Percentiles rank a stretch among this genome's conserved stretches.
phyloP scores from a whole-genome alignment of 1,140 invertebrate species.

The Drosophila repletoides region DNA sequence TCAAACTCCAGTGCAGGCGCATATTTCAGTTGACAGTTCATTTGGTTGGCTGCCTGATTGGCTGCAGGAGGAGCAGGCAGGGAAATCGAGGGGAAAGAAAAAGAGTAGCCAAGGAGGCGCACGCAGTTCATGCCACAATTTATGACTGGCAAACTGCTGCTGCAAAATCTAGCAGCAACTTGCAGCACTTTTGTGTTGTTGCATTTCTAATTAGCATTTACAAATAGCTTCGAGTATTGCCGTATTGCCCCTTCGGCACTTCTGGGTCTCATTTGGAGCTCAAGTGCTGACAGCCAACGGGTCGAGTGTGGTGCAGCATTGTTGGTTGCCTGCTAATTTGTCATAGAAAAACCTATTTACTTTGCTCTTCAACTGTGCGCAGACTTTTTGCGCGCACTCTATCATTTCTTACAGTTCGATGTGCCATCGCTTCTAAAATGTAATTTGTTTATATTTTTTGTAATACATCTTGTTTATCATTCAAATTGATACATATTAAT shows the following conservation, averaged over 20 bases:
- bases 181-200: conserved; percentile 22
- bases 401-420: too few relatives aligned
- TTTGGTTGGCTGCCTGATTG: conserved; percentile 62
- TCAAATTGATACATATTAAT: too few relatives aligned
- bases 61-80: not conserved
- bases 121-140: conserved; percentile 42
- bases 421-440: too few relatives aligned
- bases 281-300: conserved; percentile 50
- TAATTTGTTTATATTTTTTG: too few relatives aligned
- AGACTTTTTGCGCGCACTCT: not conserved
- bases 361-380: conserved; percentile 23
- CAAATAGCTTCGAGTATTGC: conserved; percentile 48
- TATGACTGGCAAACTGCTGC: conserved; percentile 50
- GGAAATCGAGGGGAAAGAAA: not conserved
- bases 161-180: conserved; percentile 3
- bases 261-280: conserved; percentile 52
- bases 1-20: conserved; percentile 48
- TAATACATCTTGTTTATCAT: too few relatives aligned
- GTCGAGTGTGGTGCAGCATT: not conserved
- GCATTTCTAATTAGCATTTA: conserved; percentile 79
- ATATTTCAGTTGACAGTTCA: conserved; percentile 78
- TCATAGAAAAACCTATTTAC: conserved; percentile 44
- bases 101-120: not conserved
- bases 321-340: too few relatives aligned
- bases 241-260: conserved; percentile 29